Evolutionary conservation across 2,113 vertebrate species (phyloP), one percentile per base, ranked within the genome.

Genomic region (Toxotes jaculatrix): DNA sequence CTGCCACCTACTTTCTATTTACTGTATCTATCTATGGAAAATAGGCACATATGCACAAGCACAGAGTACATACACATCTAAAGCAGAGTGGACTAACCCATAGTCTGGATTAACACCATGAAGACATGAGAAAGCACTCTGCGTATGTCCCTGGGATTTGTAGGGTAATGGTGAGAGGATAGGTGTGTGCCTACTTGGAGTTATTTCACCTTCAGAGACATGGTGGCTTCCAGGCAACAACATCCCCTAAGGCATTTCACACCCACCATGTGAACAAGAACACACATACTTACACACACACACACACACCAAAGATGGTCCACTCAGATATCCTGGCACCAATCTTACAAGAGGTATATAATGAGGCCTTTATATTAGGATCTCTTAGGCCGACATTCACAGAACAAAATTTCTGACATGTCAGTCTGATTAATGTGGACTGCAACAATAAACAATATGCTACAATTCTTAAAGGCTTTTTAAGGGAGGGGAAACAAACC

Each of bases 121-220:
- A 85, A 74, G 90, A 94, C 93, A 93, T 7, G 71, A 71, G 85
- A 94, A 93, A 92, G 93, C 93, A 94, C 94, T 94, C 89, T 88
- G 61, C 10, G 68, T 42, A 36, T 23, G n/a, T 89, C 92, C 79
- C 88, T 21, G 68, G 82, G 77, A 87, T 81, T 67, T 19, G 76
- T 45, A 56, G 70, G 70, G 85, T 83, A 84, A 90, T 87, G 90
- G 91, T 91, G 89, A 93, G 88, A 91, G 89, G 90, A 91, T 90
- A 83, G 85, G 81, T 82, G 86, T 75, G 84, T 57, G 81, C 66
- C 83, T 79, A 74, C 84, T 87, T 72, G 65, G 87, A 93, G 87
- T 85, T 85, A 87, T 89, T 93, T 92, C 89, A 91, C 91, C 88
- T 92, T 90, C 84, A 84, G 91, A 94, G 89, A 92, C 88, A 90